Percentiles rank a stretch among this genome's conserved stretches.
Conservation (phyloP, 2,113 vertebrate genomes). For the Lanius collurio region DNA sequence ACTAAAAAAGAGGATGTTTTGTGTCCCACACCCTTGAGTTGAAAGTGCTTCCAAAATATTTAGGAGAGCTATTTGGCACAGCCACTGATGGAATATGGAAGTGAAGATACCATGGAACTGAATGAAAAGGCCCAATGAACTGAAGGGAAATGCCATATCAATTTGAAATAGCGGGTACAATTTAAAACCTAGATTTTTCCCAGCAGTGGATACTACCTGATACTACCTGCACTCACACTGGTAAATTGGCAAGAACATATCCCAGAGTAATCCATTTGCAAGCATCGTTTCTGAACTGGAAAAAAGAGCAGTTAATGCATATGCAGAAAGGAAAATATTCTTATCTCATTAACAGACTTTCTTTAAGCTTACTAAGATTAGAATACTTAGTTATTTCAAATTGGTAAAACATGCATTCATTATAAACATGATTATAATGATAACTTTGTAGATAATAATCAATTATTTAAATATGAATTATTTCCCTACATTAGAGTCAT, state of each 20-base stretch:
- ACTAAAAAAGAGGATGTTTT: not conserved
- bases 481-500: conserved; percentile 66
- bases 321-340: conserved; percentile 66
- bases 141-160: not conserved
- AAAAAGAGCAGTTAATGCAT: conserved; percentile 51
- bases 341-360: conserved; percentile 68
- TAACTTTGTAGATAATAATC: conserved; percentile 73
- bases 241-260: not conserved
- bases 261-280: conserved; percentile 13
- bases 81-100: not conserved
- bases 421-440: conserved; percentile 71
- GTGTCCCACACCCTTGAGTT: not conserved
- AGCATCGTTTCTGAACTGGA: conserved; percentile 29
- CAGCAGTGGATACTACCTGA: not conserved
- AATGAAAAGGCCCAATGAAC: not conserved
- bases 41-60: not conserved
- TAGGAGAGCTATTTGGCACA: not conserved
- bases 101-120: not conserved
- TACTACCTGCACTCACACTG: not conserved
- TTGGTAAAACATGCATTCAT: conserved; percentile 71
- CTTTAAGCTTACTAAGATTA: conserved; percentile 68
- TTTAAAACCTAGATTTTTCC: not conserved
- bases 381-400: conserved; percentile 70
- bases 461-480: conserved; percentile 73
- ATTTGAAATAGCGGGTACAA: not conserved